phyloP scores from a whole-genome alignment of 2,113 vertebrate genomes.

The Theropithecus gelada region DNA sequence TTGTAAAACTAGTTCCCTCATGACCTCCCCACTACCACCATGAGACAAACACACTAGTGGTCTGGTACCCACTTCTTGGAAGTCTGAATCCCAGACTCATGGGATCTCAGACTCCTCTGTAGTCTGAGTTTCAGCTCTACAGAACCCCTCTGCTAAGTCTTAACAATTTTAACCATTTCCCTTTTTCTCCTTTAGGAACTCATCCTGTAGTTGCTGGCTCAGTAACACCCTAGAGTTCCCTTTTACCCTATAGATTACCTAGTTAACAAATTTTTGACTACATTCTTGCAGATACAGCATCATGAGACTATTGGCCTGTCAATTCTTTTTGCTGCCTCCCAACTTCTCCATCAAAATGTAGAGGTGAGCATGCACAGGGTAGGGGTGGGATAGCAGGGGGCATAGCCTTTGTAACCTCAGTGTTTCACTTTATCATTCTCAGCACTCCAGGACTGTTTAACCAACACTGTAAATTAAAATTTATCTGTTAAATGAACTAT shows the following conservation, averaged over 20 bases:
- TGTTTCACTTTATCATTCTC: neutral
- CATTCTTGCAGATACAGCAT: neutral
- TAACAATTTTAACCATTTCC: neutral
- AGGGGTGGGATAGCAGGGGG: fast-evolving
- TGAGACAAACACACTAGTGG: no score
- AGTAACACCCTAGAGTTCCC: neutral
- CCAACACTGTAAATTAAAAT: neutral
- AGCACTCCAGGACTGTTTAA: neutral
- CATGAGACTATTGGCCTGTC: neutral
- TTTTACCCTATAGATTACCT: neutral
- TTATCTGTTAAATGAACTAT: neutral
- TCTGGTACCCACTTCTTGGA: neutral
- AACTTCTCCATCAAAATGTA: neutral
- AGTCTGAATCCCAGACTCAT: neutral
- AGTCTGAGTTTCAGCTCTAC: neutral
- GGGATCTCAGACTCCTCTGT: neutral
- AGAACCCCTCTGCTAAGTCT: neutral
- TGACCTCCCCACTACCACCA: neutral
- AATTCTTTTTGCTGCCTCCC: neutral
- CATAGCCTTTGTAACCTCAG: neutral
- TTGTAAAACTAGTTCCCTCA: neutral
- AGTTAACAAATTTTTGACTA: neutral
- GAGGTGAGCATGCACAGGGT: neutral
- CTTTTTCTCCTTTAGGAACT: neutral
- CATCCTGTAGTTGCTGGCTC: neutral